These are phyloP conservation scores for Propithecus perrieri DNA, from an alignment of 2,797 vertebrate species.

Conservation along the genomic window DNA sequence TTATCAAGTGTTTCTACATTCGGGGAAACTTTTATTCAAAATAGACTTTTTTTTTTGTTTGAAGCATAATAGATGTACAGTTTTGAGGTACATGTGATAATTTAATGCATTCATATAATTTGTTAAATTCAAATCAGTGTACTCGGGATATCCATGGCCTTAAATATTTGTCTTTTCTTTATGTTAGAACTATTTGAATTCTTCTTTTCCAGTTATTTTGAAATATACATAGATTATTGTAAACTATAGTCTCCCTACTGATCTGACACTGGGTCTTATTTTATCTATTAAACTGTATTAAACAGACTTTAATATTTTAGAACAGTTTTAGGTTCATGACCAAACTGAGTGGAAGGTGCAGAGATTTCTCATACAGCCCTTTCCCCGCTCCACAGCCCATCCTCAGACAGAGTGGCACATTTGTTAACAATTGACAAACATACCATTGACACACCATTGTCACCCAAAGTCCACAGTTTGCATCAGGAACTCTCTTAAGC, in stretches of 20 bases:
- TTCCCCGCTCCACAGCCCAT: fast-evolving
- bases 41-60: not conserved
- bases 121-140: not conserved
- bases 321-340: not conserved
- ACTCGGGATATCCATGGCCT: not conserved
- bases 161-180: not conserved
- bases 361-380: fast-evolving
- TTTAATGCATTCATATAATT: not conserved
- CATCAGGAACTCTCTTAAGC: not conserved
- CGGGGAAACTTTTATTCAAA: not conserved
- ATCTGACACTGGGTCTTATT: not conserved
- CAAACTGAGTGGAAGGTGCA: not conserved
- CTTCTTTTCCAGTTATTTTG: not conserved
- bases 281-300: not conserved
- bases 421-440: no score
- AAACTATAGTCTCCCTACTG: not conserved
- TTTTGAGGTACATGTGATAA: not conserved
- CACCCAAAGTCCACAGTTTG: not conserved
- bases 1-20: not conserved
- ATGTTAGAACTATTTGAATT: not conserved
- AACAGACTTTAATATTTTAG: not conserved
- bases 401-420: fast-evolving
- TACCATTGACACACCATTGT: fast-evolving
- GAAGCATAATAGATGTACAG: not conserved
- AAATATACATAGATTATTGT: not conserved